Percentiles rank a stretch among this genome's conserved stretches.
phyloP scores from a whole-genome alignment of 2,797 vertebrate genomes.

The Platyrinchus mystaceus region DNA sequence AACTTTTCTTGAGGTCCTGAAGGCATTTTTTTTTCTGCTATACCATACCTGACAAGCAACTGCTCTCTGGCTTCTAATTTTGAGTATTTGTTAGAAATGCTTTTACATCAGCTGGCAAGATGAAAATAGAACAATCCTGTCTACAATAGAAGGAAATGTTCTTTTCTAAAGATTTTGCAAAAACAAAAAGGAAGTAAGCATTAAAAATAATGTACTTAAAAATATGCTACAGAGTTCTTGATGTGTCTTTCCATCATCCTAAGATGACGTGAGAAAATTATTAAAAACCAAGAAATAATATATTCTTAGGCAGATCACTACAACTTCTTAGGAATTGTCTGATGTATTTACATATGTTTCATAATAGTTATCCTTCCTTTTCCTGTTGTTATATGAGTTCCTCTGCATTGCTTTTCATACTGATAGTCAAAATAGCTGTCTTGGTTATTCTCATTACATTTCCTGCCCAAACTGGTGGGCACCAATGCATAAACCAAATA shows the following conservation, averaged over 20 bases:
- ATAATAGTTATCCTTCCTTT: not conserved
- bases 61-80: conserved; percentile 24
- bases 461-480: not conserved
- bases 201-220: conserved; percentile 32
- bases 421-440: not conserved
- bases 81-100: conserved; percentile 20
- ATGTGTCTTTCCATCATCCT: not conserved
- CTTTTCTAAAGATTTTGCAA: conserved; percentile 32
- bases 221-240: not conserved
- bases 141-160: not conserved
- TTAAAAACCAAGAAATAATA: not conserved
- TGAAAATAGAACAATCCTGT: conserved; percentile 20
- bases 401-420: not conserved
- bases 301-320: not conserved
- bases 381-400: not conserved
- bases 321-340: not conserved
- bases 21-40: not conserved
- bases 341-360: not conserved
- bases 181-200: not conserved
- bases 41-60: not conserved
- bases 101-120: conserved; percentile 34
- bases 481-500: not conserved
- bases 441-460: not conserved
- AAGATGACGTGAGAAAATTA: not conserved
- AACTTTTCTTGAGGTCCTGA: not conserved